These are phyloP conservation scores for Dynastes grantii DNA, from an alignment of 2,888 invertebrate genomes.

Conservation along the genomic window DNA sequence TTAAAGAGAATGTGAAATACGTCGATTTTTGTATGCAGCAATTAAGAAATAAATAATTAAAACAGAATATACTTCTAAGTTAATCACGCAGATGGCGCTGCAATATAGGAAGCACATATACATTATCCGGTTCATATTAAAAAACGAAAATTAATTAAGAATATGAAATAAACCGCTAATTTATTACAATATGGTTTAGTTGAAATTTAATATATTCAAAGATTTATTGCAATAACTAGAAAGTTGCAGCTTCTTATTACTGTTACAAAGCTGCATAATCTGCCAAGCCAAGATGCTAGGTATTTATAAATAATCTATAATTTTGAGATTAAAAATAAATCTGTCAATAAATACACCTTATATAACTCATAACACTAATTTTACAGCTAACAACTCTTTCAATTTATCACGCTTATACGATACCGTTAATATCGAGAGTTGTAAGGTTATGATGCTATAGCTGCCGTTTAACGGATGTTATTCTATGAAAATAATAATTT, in stretches of 20 bases:
- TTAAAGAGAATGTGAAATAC: neutral
- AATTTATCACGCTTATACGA: too few relatives aligned
- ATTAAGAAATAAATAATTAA: constrained; percentile 1
- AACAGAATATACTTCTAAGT: neutral
- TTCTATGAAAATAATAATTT: constrained; percentile 1
- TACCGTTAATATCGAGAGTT: too few relatives aligned
- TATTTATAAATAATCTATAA: constrained; percentile 22
- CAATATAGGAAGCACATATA: neutral
- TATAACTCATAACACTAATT: neutral
- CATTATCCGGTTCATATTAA: neutral
- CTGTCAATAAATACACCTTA: neutral
- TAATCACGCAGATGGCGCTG: constrained; percentile 29
- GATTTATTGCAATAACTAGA: neutral
- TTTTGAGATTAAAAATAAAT: constrained; percentile 20
- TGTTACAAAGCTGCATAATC: neutral
- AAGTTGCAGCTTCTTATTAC: neutral
- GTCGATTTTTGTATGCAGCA: constrained; percentile 4
- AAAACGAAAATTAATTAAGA: neutral
- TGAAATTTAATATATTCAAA: neutral
- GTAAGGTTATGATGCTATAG: constrained; percentile 29
- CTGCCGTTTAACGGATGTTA: neutral
- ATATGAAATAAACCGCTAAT: neutral
- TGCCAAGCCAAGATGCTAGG: neutral
- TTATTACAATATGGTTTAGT: neutral
- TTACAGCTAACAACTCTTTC: too few relatives aligned